These are phyloP conservation scores for Nycticebus coucang DNA, from an alignment of 2,113 vertebrate species.

Conservation along the genomic window DNA sequence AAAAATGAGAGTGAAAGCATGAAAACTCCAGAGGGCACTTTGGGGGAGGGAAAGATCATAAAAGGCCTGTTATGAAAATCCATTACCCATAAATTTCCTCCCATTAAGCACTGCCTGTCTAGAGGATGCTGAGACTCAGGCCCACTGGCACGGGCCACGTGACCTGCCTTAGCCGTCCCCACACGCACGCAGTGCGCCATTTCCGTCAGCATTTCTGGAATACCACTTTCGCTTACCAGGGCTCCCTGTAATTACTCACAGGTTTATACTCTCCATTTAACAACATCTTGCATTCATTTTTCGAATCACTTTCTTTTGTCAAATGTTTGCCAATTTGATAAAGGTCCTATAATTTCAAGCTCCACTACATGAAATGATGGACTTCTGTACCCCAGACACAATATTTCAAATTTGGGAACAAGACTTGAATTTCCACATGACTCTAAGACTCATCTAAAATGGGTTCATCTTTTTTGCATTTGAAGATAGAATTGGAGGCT, in stretches of 20 bases:
- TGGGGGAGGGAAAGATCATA: slow-evolving; percentile 55
- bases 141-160: slow-evolving; percentile 65
- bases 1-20: slow-evolving; percentile 61
- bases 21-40: slow-evolving; percentile 64
- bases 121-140: background rate
- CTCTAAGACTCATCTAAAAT: background rate
- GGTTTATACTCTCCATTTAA: slow-evolving; percentile 49
- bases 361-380: background rate
- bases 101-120: slow-evolving; percentile 50
- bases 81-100: slow-evolving; percentile 63
- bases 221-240: background rate
- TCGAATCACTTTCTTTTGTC: slow-evolving; percentile 43
- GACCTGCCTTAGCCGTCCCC: slow-evolving; percentile 50
- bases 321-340: background rate
- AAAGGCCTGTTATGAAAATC: slow-evolving; percentile 74
- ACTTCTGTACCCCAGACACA: background rate
- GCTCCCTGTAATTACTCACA: slow-evolving; percentile 72
- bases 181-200: background rate
- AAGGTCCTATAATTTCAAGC: background rate
- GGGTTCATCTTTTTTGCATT: background rate
- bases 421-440: background rate
- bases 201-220: slow-evolving; percentile 50
- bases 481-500: background rate
- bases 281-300: slow-evolving; percentile 45
- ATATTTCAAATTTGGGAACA: background rate